Percentiles rank a stretch among this genome's conserved stretches.
Conservation (phyloP, 2,888 invertebrate genomes). For the Syrista parreyssii region DNA sequence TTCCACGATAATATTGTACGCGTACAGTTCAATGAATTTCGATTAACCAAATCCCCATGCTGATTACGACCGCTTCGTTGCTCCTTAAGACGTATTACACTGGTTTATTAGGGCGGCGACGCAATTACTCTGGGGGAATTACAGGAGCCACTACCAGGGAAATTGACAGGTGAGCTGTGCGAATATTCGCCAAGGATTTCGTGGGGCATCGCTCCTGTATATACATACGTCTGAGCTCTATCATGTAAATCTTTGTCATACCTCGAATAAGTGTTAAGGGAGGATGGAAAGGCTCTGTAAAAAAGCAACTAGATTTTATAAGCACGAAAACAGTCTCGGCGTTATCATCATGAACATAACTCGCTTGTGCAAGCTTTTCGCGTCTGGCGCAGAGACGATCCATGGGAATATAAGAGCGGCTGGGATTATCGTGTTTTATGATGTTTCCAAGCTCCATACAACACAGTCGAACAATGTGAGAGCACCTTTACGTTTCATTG, state of each 20-base stretch:
- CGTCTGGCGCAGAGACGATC: neutral
- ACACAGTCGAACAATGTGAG: neutral
- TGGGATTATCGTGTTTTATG: neutral
- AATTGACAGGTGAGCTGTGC: neutral
- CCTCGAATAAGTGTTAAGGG: neutral
- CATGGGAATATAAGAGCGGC: neutral
- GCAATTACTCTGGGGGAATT: neutral
- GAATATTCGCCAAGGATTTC: neutral
- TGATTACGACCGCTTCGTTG: neutral
- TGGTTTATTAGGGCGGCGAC: neutral
- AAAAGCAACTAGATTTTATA: neutral
- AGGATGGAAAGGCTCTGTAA: neutral
- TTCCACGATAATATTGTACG: neutral
- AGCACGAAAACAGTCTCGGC: neutral
- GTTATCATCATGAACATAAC: too few species aligned
- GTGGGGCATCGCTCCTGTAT: neutral
- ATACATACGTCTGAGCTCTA: neutral
- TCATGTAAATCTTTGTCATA: neutral
- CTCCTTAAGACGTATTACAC: neutral
- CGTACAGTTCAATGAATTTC: neutral
- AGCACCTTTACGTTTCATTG: neutral
- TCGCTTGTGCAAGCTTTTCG: neutral
- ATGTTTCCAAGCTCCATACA: neutral
- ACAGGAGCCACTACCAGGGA: neutral
- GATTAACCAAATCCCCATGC: neutral